These are phyloP conservation scores for Ruditapes philippinarum DNA, from an alignment of 1,140 invertebrate genomes.

Conservation along the genomic window DNA sequence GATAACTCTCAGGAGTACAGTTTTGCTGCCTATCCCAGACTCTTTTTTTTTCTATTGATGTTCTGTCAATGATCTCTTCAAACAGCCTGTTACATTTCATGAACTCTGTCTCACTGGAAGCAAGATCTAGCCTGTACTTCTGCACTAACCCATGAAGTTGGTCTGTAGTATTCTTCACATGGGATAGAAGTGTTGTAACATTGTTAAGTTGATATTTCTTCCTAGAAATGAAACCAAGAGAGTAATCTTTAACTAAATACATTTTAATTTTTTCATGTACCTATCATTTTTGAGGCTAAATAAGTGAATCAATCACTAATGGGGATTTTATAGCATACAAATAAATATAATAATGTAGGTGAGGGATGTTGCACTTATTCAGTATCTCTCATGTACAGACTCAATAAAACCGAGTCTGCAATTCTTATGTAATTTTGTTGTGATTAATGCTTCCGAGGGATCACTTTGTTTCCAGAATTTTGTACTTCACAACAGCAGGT, in stretches of 20 bases:
- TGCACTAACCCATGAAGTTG: not conserved
- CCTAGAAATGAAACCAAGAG: not conserved
- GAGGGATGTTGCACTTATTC: too few relatives aligned
- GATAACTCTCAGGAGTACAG: not conserved
- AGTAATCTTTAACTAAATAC: not conserved
- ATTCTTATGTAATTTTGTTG: too few relatives aligned
- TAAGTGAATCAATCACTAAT: too few relatives aligned
- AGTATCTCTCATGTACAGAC: too few relatives aligned
- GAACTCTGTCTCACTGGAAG: conserved; percentile 6
- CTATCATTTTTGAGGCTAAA: not conserved
- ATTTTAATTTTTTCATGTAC: not conserved
- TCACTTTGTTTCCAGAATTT: too few relatives aligned
- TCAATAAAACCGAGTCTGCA: too few relatives aligned
- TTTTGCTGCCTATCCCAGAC: not conserved
- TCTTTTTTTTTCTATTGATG: conserved; percentile 11
- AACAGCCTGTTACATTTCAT: not conserved
- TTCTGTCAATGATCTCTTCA: not conserved
- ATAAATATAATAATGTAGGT: too few relatives aligned
- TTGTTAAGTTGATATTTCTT: conserved; percentile 48
- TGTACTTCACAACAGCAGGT: too few relatives aligned
- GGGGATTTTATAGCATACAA: too few relatives aligned
- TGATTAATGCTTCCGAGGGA: too few relatives aligned
- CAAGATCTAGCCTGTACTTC: conserved; percentile 2
- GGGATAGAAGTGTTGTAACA: conserved; percentile 19
- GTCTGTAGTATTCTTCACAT: conserved; percentile 36